Evolutionary conservation across 1,140 invertebrate genomes (phyloP).

Genomic region (Brachystomella parvula): DNA sequence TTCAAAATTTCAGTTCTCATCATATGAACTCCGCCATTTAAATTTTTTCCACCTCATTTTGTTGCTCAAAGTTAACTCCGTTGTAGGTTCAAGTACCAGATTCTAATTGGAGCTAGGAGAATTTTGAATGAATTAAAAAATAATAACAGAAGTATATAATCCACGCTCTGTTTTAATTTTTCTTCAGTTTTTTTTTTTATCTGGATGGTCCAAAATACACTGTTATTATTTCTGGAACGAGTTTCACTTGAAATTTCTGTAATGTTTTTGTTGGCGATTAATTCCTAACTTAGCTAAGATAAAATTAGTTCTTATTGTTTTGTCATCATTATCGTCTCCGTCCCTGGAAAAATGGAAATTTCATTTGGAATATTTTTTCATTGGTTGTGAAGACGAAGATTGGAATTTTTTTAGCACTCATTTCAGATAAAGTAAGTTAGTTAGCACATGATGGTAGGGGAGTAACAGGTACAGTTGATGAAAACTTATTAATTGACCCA

Average conservation of each 20-base stretch:
- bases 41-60: too few relatives aligned
- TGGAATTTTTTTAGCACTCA: background rate
- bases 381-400: background rate
- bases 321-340: slow-evolving; percentile 1
- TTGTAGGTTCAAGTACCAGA: too few relatives aligned
- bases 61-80: too few relatives aligned
- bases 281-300: too few relatives aligned
- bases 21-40: too few relatives aligned
- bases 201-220: slow-evolving; percentile 11
- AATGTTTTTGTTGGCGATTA: slow-evolving; percentile 6
- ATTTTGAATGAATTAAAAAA: too few relatives aligned
- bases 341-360: background rate
- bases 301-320: background rate
- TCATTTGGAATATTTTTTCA: background rate
- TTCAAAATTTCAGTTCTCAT: too few relatives aligned
- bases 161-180: background rate
- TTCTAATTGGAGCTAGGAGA: too few relatives aligned
- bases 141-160: too few relatives aligned
- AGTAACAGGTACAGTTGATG: slow-evolving; percentile 2
- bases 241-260: background rate
- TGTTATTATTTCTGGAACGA: background rate
- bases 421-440: too few relatives aligned
- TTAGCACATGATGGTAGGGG: background rate
- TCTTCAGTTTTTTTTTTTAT: too few relatives aligned
- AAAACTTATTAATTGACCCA: background rate